These are phyloP conservation scores for Parazoanthus atlanticus DNA, from an alignment of 92 coral and sea anemone species.

Conservation along the genomic window DNA sequence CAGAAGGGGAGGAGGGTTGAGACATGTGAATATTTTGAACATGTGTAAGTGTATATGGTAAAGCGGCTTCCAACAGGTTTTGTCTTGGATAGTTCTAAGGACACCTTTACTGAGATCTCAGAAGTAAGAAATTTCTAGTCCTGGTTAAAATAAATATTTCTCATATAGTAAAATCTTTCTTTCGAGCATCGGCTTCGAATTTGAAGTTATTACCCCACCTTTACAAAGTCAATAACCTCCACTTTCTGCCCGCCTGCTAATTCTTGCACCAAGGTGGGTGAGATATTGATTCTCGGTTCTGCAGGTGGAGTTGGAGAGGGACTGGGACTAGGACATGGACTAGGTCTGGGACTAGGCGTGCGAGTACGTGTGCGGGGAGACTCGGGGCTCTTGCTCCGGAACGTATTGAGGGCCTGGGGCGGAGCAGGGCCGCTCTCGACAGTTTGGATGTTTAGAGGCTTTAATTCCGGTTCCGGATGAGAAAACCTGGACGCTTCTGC, in stretches of 20 bases:
- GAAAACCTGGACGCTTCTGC: constrained; percentile 45
- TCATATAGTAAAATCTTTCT: neutral
- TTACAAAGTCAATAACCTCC: constrained; percentile 81
- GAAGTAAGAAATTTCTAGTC: neutral
- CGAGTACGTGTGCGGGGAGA: constrained; percentile 31
- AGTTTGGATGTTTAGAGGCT: constrained; percentile 67
- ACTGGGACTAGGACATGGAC: constrained; percentile 48
- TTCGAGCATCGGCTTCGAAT: neutral
- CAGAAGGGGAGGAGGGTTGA: too few relatives aligned
- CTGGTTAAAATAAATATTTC: too few relatives aligned
- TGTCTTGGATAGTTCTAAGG: too few relatives aligned
- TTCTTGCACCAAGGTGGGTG: constrained; percentile 79
- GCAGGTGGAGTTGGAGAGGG: constrained; percentile 59
- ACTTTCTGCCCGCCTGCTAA: constrained; percentile 89
- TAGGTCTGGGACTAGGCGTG: constrained; percentile 47
- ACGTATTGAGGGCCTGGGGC: neutral
- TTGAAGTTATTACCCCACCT: constrained; percentile 51
- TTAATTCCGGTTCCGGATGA: constrained; percentile 63
- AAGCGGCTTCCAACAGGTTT: too few relatives aligned
- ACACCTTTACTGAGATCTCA: too few relatives aligned
- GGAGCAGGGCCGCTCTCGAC: constrained; percentile 48
- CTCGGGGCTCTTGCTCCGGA: constrained; percentile 46
- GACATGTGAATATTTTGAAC: too few relatives aligned
- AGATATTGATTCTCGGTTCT: constrained; percentile 70
- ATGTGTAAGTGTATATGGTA: too few relatives aligned